Conservation (phyloP, 1,140 invertebrate species). For the Cydia strobilella region DNA sequence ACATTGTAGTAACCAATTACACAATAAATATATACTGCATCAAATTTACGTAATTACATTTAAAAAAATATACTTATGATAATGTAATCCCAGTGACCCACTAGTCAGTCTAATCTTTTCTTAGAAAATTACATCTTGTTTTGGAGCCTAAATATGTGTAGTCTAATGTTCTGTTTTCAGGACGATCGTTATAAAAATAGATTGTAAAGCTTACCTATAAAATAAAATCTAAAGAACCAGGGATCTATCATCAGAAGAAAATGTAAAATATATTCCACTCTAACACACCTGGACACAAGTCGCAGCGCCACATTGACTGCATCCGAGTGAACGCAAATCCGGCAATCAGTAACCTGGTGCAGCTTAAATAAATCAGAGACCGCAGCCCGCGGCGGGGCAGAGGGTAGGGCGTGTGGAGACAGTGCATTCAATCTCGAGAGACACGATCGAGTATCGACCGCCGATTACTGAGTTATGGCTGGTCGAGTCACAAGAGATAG, state of each 20-base stretch:
- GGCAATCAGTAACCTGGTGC: conserved; percentile 28
- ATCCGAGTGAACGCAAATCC: conserved; percentile 21
- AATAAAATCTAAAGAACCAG: neutral
- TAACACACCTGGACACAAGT: neutral
- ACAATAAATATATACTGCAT: no score
- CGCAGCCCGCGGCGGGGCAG: neutral
- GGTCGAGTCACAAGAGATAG: neutral
- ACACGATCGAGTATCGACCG: conserved; percentile 14
- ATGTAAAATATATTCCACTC: conserved; percentile 26
- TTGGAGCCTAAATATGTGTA: no score
- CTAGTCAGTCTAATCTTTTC: no score
- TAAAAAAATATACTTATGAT: no score
- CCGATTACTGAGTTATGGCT: conserved; percentile 25
- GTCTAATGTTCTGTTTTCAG: no score
- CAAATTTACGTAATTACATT: no score
- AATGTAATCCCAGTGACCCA: no score
- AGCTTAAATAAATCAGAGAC: conserved; percentile 25
- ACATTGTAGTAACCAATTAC: no score
- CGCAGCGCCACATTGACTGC: conserved; percentile 5
- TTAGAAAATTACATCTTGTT: no score
- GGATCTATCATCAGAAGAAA: neutral
- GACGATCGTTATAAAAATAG: no score
- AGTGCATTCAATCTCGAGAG: conserved; percentile 21
- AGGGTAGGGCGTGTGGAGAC: neutral
- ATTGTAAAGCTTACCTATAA: no score